Base-by-base conservation (phyloP, 1,140 invertebrate genomes). In the Stenopsyche tienmushanensis region DNA sequence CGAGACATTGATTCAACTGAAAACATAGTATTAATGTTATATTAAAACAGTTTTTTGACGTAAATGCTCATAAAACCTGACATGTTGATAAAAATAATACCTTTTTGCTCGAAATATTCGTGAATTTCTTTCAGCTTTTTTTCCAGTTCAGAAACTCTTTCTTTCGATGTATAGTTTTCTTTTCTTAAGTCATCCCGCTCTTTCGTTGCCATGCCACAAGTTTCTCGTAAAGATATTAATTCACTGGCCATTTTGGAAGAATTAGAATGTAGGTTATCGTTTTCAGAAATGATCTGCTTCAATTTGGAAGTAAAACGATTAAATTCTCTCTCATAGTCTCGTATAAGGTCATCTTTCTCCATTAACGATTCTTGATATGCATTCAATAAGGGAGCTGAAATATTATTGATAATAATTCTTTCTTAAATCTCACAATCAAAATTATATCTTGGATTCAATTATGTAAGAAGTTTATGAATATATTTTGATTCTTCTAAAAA, bases 311-410 rank as follows among this genome's bases (percentile, higher is more conserved):
- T 83, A 68, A 88, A 88, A n/a, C 78, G 71, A 20, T 85, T 81
- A 41, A 89, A 79, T 71, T 86, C 83, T 1, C 75, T 72, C 67
- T 84, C 84, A 55, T 87, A 88, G 59, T 82, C 79, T 5, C 77
- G 71, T 47, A 90, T 82, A 20, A 89, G 77, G 20, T 87, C 81
- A 18, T 87, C 82, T 73, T 89, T 89, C 71, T 89, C 88, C 1
- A 72, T 73, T 13, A 89, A 73, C 17, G 83, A 84, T 69, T 88
- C 86, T 66, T 88, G 82, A 68, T 89, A 90, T 24, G 88, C 86
- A 72, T 88, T 82, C 18, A 89, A 73, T 17, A 89, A 76, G 1
- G 88, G 87, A 0, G 18, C 80, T 80, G 50, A 71, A 70, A 65
- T 20, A 47, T 2, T 1, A 3, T 44, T 24, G 39, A 62, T 45